A percentile compares a stretch with the other conserved stretches of the same genome.
These are phyloP conservation scores for Bombus pyrosoma DNA, from an alignment of 1,140 invertebrate genomes.

Conservation along the genomic window DNA sequence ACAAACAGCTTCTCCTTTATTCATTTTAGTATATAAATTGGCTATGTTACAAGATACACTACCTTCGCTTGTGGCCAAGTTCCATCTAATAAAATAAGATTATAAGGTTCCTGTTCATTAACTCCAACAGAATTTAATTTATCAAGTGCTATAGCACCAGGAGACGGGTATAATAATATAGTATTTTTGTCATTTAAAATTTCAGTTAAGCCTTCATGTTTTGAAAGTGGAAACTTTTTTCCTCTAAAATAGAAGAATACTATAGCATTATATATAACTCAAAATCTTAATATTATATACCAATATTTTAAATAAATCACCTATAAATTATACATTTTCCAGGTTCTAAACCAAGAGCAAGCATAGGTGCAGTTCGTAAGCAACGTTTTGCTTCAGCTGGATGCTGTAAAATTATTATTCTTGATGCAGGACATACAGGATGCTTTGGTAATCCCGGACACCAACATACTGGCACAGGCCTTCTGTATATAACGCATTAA, in stretches of 20 bases:
- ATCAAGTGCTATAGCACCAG: constrained; percentile 85
- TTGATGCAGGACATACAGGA: constrained; percentile 86
- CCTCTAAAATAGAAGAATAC: constrained; percentile 85
- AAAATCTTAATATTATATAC: not conserved
- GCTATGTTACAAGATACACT: constrained; percentile 27
- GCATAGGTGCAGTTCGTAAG: constrained; percentile 94
- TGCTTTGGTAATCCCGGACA: constrained; percentile 90
- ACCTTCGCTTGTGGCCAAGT: constrained; percentile 96
- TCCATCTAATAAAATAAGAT: constrained; percentile 94
- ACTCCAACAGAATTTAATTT: constrained; percentile 79
- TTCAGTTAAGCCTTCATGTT: constrained; percentile 86
- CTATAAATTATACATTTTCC: constrained; percentile 87
- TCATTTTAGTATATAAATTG: not conserved
- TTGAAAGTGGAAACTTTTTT: constrained; percentile 90
- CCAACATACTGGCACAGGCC: constrained; percentile 94
- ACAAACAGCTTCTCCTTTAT: not conserved
- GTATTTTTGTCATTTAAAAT: constrained; percentile 88
- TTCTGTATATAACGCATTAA: constrained; percentile 83
- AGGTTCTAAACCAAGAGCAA: constrained; percentile 88
- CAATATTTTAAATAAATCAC: constrained; percentile 53
- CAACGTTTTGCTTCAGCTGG: constrained; percentile 95
- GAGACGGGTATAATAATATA: constrained; percentile 92
- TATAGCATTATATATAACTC: not conserved
- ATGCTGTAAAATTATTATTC: constrained; percentile 93
- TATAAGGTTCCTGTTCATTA: constrained; percentile 84